These are phyloP conservation scores for Digitonthophagus gazella DNA, from an alignment of 2,888 invertebrate genomes.

Conservation along the genomic window DNA sequence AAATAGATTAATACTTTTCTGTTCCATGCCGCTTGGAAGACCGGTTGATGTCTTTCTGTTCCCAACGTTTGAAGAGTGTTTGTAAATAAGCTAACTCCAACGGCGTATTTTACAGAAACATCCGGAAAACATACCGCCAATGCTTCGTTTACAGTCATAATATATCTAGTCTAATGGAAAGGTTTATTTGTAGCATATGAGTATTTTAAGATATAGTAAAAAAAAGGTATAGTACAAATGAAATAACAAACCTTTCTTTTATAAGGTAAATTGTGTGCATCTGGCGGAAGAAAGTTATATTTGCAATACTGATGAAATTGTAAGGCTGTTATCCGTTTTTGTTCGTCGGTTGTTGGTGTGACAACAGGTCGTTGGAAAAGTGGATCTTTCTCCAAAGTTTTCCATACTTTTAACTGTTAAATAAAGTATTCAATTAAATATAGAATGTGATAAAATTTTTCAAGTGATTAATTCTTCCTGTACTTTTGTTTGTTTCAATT, in stretches of 20 bases:
- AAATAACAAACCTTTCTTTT: slow-evolving; percentile 58
- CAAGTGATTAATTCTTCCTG: background rate
- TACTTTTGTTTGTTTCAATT: background rate
- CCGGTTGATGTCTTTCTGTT: slow-evolving; percentile 69
- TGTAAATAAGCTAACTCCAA: slow-evolving; percentile 72
- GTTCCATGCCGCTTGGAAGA: slow-evolving; percentile 68
- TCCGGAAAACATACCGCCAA: slow-evolving; percentile 68
- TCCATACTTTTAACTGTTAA: slow-evolving; percentile 74
- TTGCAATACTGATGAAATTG: slow-evolving; percentile 67
- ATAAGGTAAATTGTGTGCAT: slow-evolving; percentile 62
- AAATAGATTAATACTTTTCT: slow-evolving; percentile 57
- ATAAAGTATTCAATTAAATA: slow-evolving; percentile 10
- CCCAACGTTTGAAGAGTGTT: slow-evolving; percentile 74
- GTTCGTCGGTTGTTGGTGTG: slow-evolving; percentile 68
- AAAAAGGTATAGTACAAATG: too few relatives aligned
- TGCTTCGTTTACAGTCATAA: slow-evolving; percentile 77
- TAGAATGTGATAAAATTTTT: slow-evolving; percentile 7
- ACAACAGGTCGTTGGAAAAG: slow-evolving; percentile 66
- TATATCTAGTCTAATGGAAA: slow-evolving; percentile 66
- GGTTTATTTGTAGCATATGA: too few relatives aligned
- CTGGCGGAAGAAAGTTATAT: slow-evolving; percentile 64
- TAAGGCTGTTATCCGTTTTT: slow-evolving; percentile 67
- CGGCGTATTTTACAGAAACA: slow-evolving; percentile 74
- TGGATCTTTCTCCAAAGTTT: slow-evolving; percentile 74
- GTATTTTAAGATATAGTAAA: background rate